Conservation (phyloP, 2,113 vertebrate species). For the Naja naja region DNA sequence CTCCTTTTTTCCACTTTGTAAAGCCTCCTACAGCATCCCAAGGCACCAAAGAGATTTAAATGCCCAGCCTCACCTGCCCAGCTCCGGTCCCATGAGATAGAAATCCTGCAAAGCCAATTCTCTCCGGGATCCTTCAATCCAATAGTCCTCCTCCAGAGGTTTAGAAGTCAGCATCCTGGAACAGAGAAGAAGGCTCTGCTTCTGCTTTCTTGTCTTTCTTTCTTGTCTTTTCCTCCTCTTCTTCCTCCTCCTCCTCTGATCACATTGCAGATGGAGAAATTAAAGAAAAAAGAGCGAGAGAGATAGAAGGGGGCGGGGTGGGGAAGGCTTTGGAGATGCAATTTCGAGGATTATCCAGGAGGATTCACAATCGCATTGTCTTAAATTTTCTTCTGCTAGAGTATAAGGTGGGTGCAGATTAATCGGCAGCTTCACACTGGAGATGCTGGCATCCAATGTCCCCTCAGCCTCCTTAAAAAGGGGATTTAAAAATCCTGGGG, state of each 20-base stretch:
- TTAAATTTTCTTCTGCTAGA: neutral
- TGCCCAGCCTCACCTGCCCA: slow-evolving; percentile 68
- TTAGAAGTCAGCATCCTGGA: slow-evolving; percentile 78
- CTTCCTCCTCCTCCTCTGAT: neutral
- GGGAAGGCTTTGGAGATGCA: neutral
- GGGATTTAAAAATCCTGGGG: neutral
- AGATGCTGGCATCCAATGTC: neutral
- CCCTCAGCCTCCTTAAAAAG: neutral
- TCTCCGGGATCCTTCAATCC: slow-evolving; percentile 83
- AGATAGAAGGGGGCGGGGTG: neutral
- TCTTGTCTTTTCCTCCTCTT: rapidly evolving
- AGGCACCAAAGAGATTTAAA: neutral
- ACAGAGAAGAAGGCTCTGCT: neutral
- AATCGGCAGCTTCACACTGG: neutral
- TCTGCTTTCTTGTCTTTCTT: neutral
- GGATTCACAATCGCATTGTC: neutral
- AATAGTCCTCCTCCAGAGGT: slow-evolving; percentile 71
- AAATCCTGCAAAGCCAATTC: slow-evolving; percentile 78
- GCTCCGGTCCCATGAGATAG: slow-evolving; percentile 75
- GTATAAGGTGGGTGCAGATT: neutral
- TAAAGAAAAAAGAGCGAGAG: neutral
- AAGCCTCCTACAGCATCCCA: neutral
- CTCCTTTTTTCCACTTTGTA: neutral
- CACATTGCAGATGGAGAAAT: neutral
- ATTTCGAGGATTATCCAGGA: neutral